Base-by-base conservation (phyloP, 2,888 invertebrate genomes). In the Agrilus cyanescens region DNA sequence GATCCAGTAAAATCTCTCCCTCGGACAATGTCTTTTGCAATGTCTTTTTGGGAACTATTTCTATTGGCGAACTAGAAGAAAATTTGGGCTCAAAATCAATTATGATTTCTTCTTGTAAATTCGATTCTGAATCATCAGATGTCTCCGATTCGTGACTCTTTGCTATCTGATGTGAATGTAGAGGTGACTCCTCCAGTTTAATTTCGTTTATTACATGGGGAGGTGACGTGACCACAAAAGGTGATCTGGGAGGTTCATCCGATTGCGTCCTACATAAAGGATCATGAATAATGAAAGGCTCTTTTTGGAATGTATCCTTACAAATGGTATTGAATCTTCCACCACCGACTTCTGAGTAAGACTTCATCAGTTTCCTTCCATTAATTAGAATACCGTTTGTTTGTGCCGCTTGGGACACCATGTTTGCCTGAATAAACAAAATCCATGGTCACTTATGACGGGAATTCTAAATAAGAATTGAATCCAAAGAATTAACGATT, bases 321-420 rank as follows among this genome's bases (percentile, higher is more conserved):
- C 60, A 32, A 65, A 61, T 47, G 67, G 61, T 14, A 37, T 57
- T 48, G 49, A 62, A 64, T 48, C 67, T 67, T 45, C 66, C 71
- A 7, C 76, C 76, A 4, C 76, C 76, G 34, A 85, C 85, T 69
- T 88, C 88, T 3, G 88, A 88, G 50, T 81, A 81, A 43, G 87
- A 88, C 67, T 89, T 89, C 33, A 82, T 84, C 47, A 89, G 68
- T 65, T 85, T 82, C 53, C 87, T 73, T n/a, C 78, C 77, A 57
- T 78, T 79, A 46, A 73, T 65, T 43, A 78, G 69, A 45, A 78
- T 69, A 2, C 89, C 89, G 66, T 90, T 90, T 3, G 89, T 90
- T 69, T 90, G 89, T 8, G 89, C 89, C 14, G 87, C 88, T 60
- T 89, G 88, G 10, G 88, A 89, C 35, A 89, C 86, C 79, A 88